Evolutionary conservation across 2,113 vertebrate species (phyloP).

Genomic region (Oreochromis niloticus): DNA sequence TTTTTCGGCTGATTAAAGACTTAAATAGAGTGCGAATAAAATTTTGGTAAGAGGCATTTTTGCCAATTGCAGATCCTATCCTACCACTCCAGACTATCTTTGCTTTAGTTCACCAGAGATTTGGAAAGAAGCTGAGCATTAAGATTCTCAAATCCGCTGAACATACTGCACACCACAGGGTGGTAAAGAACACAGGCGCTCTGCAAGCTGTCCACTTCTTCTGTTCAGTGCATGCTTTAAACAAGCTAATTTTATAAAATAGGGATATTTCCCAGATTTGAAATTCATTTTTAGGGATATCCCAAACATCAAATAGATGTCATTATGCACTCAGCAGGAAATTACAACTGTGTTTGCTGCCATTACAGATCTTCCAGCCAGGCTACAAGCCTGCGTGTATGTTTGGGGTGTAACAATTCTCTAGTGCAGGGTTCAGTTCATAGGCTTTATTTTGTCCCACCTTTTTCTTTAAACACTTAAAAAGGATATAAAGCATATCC

Average conservation of each 20-base stretch:
- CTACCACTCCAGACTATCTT: not conserved
- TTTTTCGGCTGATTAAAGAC: not conserved
- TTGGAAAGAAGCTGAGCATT: constrained; percentile 5
- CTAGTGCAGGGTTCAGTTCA: not conserved
- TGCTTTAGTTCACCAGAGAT: not conserved
- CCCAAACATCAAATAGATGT: not conserved
- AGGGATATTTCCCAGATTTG: not conserved
- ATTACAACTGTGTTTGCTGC: not conserved
- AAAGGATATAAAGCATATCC: not conserved
- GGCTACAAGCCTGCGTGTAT: not conserved
- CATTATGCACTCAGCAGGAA: not conserved
- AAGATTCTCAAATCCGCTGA: constrained; percentile 16
- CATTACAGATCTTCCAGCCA: not conserved
- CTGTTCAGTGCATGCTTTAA: not conserved
- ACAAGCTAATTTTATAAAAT: not conserved
- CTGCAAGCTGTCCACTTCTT: constrained; percentile 30
- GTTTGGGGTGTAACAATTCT: not conserved
- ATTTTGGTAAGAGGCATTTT: not conserved
- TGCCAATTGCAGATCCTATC: not conserved
- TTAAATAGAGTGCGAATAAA: not conserved
- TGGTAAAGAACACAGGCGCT: not conserved
- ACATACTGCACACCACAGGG: constrained; percentile 33
- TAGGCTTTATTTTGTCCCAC: not conserved
- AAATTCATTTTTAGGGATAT: not conserved
- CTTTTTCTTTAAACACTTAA: not conserved